These are phyloP conservation scores for Itoplectis maculator DNA, from an alignment of 2,888 invertebrate genomes.

Conservation along the genomic window DNA sequence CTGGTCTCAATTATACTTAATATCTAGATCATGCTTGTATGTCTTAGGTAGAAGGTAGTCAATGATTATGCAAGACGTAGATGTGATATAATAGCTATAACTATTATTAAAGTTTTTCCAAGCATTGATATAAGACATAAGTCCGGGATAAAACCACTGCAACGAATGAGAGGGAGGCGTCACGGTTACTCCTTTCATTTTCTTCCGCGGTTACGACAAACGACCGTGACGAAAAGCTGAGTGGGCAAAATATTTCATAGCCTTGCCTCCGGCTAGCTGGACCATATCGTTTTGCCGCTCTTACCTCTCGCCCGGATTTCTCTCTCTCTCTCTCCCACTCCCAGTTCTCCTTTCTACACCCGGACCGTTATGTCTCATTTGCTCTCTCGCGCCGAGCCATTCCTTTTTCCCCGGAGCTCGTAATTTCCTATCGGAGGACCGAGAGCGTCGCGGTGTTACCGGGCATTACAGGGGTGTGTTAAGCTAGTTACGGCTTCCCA, in stretches of 20 bases:
- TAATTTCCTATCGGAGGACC: slow-evolving; percentile 69
- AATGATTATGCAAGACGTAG: too few species aligned
- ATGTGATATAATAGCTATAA: too few species aligned
- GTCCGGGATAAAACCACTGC: not conserved
- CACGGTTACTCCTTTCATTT: slow-evolving; percentile 46
- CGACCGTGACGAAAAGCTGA: slow-evolving; percentile 73
- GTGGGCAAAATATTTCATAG: slow-evolving; percentile 78
- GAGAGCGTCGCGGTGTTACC: slow-evolving; percentile 73
- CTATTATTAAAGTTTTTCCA: not conserved
- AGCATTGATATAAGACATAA: not conserved
- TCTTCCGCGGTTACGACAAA: slow-evolving; percentile 55
- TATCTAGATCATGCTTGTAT: not conserved
- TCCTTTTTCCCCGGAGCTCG: slow-evolving; percentile 58
- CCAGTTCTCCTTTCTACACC: slow-evolving; percentile 20
- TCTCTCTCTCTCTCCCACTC: too few species aligned
- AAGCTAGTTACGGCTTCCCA: slow-evolving; percentile 73
- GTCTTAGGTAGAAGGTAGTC: too few species aligned
- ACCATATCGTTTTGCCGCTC: slow-evolving; percentile 72
- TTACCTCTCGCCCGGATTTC: slow-evolving; percentile 33
- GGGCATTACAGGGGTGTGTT: slow-evolving; percentile 72
- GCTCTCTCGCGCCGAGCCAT: slow-evolving; percentile 34
- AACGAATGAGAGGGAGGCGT: slow-evolving; percentile 29
- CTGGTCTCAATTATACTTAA: not conserved
- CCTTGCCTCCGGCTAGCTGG: slow-evolving; percentile 72
- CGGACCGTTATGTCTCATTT: slow-evolving; percentile 58